Base-by-base conservation (phyloP, 1,140 invertebrate genomes). In the Aphelenchoides fujianensis region DNA sequence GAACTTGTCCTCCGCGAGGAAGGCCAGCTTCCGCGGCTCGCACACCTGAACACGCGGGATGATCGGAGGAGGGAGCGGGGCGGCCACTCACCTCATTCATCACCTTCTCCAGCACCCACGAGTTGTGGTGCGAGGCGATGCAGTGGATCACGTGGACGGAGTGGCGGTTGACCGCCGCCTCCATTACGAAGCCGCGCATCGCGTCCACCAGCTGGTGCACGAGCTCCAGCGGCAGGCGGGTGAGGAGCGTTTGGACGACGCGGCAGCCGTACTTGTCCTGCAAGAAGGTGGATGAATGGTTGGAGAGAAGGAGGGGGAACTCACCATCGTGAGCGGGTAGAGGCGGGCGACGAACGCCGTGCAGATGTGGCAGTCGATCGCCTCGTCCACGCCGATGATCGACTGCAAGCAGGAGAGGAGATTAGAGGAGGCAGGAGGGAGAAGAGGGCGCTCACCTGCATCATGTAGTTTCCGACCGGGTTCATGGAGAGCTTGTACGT, bases 241-340 rank as follows among this genome's bases (percentile, higher is more conserved):
- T 48, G 41, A 48, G 41, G 12, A 48, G 41, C 12, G 41, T 48
- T 34, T 69, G 68, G 1, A 69, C 68, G 36, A 69, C 68, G 53
- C 68, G 68, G 34, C 68, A 69, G 5, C 41, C n/a, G n/a, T n/a
- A n/a, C n/a, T n/a, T n/a, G n/a, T n/a, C n/a, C 41, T 48, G 41
- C 41, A 48, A 48, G 23, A 16, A 16, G 12, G 41, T 48, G 41
- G 41, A 12, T 48, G 41, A 48, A 16, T 48, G 41, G 23, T 48
- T 48, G 41, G 12, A 16, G 23, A 12, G 23, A 48, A 16, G 12
- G 41, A 16, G 12, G 41, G n/a, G n/a, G n/a, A 12, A 48, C 41
- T 48, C 12, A 48, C 41, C 41, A 48, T 48, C 12, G 41, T 48
- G 12, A 48, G 41, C 41, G 23, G 12, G 23, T 48, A 23, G 23